phyloP scores from a whole-genome alignment of 2,888 invertebrate genomes.

The Eudemis profundana region DNA sequence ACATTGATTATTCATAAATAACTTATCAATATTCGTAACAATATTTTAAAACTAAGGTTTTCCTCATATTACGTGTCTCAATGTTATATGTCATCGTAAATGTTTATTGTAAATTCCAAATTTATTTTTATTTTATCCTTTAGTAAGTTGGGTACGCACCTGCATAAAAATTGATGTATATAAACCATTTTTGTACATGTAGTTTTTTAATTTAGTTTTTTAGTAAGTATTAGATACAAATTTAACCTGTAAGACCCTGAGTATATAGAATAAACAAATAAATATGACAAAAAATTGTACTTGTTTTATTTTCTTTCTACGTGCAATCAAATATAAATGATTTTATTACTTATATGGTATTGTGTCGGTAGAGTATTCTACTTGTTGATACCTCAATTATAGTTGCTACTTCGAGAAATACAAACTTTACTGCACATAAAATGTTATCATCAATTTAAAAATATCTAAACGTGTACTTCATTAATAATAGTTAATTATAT shows the following conservation, averaged over 20 bases:
- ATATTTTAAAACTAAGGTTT: constrained; percentile 58
- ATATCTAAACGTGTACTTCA: too few relatives aligned
- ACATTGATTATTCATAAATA: constrained; percentile 58
- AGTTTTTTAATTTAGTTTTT: constrained; percentile 81
- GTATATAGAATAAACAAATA: constrained; percentile 78
- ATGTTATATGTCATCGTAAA: constrained; percentile 59
- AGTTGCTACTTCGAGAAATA: too few relatives aligned
- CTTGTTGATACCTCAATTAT: too few relatives aligned
- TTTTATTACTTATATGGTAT: neutral
- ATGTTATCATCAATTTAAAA: too few relatives aligned
- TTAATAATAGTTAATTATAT: too few relatives aligned
- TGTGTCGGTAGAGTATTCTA: neutral
- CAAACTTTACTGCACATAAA: too few relatives aligned
- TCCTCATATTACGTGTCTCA: constrained; percentile 60
- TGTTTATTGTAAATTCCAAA: constrained; percentile 72
- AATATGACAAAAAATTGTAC: constrained; percentile 56
- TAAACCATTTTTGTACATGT: constrained; percentile 84
- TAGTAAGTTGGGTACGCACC: constrained; percentile 68
- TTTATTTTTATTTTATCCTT: constrained; percentile 49
- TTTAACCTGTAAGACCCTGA: constrained; percentile 80
- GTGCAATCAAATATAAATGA: neutral
- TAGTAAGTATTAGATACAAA: constrained; percentile 78
- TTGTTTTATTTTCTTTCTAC: constrained; percentile 38
- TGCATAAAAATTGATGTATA: constrained; percentile 81
- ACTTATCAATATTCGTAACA: constrained; percentile 54